Conservation (phyloP, 2,113 vertebrate genomes). For the Rhizomys pruinosus region DNA sequence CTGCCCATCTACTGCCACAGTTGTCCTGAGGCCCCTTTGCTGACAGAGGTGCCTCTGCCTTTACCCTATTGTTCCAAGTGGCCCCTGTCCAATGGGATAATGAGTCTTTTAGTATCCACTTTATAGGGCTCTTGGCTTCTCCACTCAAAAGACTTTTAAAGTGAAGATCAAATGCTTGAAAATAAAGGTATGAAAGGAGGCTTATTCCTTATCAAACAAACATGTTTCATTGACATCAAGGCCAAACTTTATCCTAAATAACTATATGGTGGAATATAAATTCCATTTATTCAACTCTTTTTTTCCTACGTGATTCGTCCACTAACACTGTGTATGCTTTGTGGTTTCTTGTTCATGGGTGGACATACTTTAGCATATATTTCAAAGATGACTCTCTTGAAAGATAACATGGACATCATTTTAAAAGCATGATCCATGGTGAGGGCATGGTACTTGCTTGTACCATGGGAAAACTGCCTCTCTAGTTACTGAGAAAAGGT, state of each 20-base stretch:
- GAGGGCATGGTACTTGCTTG: neutral
- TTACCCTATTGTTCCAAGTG: neutral
- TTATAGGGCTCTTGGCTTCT: neutral
- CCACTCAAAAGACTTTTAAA: slow-evolving; percentile 18
- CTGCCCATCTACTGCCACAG: neutral
- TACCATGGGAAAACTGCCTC: neutral
- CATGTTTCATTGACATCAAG: neutral
- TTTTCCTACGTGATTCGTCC: neutral
- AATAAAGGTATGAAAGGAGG: neutral
- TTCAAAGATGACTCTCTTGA: slow-evolving; percentile 5
- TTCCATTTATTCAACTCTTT: neutral
- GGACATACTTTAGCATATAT: neutral
- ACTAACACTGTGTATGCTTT: neutral
- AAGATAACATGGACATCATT: neutral
- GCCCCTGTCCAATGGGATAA: neutral
- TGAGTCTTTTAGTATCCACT: neutral
- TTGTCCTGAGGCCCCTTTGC: neutral
- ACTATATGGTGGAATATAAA: neutral
- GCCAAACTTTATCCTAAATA: neutral
- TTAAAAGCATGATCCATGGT: neutral
- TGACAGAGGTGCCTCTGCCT: neutral
- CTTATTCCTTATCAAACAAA: neutral
- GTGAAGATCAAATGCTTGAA: neutral
- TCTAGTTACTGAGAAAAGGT: neutral
- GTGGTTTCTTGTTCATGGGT: neutral